phyloP scores from a whole-genome alignment of 2,797 vertebrate genomes.

The Hyperoplus immaculatus region DNA sequence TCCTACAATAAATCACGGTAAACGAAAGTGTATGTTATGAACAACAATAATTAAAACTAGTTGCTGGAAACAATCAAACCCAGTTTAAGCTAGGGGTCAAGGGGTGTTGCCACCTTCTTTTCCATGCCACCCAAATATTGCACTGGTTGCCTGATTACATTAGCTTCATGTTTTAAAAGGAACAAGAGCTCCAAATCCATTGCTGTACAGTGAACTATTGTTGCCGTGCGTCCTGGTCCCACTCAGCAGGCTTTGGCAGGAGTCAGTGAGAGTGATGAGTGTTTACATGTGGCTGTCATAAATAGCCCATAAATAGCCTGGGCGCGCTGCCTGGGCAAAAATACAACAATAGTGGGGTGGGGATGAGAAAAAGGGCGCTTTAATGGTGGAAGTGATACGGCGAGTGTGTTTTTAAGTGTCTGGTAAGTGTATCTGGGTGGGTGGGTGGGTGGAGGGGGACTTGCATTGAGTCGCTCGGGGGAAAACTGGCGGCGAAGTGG shows the following conservation, averaged over 20 bases:
- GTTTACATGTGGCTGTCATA: slow-evolving; percentile 84
- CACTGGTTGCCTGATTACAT: neutral
- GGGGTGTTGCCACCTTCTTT: neutral
- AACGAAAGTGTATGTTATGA: neutral
- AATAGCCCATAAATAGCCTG: slow-evolving; percentile 78
- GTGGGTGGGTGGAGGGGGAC: neutral
- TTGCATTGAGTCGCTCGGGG: slow-evolving; percentile 70
- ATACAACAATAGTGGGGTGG: slow-evolving; percentile 69
- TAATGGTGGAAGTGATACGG: slow-evolving; percentile 61
- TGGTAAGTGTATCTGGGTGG: slow-evolving; percentile 42
- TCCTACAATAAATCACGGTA: neutral
- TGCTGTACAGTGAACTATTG: slow-evolving; percentile 29
- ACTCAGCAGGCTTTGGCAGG: slow-evolving; percentile 62
- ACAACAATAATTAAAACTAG: neutral
- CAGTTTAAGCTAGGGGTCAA: neutral
- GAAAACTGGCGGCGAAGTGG: slow-evolving; percentile 52
- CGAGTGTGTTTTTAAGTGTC: slow-evolving; percentile 49
- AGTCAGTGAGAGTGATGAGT: slow-evolving; percentile 67
- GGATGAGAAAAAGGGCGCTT: slow-evolving; percentile 50
- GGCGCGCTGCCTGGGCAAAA: slow-evolving; percentile 61
- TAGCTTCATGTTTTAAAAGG: neutral
- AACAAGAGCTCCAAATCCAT: neutral
- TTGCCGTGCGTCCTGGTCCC: slow-evolving; percentile 43
- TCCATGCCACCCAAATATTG: neutral
- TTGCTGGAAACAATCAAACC: slow-evolving; percentile 9